Percentiles rank a stretch among this genome's conserved stretches.
Conservation (phyloP, 2,113 vertebrate genomes). For the Balaeniceps rex region DNA sequence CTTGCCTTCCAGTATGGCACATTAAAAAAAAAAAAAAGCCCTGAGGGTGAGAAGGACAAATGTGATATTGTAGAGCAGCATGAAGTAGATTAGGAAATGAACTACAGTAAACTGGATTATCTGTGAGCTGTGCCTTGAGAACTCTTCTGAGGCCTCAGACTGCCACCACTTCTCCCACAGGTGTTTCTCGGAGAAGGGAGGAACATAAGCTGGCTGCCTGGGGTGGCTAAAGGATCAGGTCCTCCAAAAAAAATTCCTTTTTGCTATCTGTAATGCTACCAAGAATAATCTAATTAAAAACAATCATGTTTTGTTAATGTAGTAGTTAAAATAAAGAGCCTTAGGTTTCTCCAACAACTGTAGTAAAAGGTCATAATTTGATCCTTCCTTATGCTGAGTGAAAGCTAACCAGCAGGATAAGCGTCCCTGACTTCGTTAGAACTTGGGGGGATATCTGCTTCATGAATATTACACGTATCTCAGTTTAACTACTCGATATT, state of each 20-base stretch:
- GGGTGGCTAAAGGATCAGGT: background rate
- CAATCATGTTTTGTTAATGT: background rate
- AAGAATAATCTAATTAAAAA: background rate
- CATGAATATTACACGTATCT: background rate
- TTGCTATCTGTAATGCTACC: background rate
- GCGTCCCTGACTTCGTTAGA: background rate
- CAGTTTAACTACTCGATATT: background rate
- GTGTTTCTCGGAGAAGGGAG: background rate
- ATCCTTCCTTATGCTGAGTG: background rate
- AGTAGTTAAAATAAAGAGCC: background rate
- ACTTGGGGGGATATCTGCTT: background rate
- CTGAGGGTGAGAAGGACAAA: background rate
- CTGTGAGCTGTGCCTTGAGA: background rate
- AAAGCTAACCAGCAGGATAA: background rate
- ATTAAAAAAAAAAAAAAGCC: background rate
- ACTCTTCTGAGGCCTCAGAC: background rate
- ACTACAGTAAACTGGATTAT: background rate
- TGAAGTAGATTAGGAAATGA: conserved; percentile 25
- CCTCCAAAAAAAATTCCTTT: background rate
- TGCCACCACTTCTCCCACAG: background rate
- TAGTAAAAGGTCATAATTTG: background rate
- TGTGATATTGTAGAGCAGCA: background rate
- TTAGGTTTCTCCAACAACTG: background rate
- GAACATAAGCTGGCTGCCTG: background rate
- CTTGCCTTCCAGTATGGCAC: background rate